phyloP scores from a whole-genome alignment of 2,888 invertebrate genomes.

The Dasypolia templi region DNA sequence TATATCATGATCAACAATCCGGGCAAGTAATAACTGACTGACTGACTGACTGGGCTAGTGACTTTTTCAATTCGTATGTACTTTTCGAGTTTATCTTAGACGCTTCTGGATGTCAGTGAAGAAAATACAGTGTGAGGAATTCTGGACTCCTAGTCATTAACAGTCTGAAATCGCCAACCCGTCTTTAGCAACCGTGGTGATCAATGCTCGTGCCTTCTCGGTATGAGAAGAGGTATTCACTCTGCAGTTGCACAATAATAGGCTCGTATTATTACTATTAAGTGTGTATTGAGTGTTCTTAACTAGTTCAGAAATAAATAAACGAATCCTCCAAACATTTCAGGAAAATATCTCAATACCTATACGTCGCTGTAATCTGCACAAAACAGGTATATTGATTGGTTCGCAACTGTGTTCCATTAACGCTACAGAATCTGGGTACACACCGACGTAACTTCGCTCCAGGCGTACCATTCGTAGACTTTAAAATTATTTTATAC shows the following conservation, averaged over 20 bases:
- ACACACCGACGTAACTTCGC: slow-evolving; percentile 70
- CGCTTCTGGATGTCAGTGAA: too few relatives aligned
- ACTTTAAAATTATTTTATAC: slow-evolving; percentile 56
- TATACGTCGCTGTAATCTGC: slow-evolving; percentile 50
- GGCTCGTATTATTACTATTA: background rate
- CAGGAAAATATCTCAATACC: background rate
- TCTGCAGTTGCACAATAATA: background rate
- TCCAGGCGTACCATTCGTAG: slow-evolving; percentile 58
- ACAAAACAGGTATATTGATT: slow-evolving; percentile 72
- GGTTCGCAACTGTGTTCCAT: slow-evolving; percentile 83
- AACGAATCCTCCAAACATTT: background rate
- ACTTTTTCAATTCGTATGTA: too few relatives aligned
- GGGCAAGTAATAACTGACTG: too few relatives aligned
- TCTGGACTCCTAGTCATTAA: background rate
- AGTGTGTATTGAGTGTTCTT: background rate
- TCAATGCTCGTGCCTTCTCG: too few relatives aligned
- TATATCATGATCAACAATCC: background rate
- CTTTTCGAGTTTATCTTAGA: too few relatives aligned
- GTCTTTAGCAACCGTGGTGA: background rate
- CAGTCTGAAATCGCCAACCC: background rate
- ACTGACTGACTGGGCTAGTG: too few relatives aligned
- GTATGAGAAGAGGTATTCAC: too few relatives aligned
- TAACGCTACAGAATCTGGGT: slow-evolving; percentile 74
- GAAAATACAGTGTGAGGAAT: too few relatives aligned
- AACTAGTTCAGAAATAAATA: background rate